A percentile compares a stretch with the other conserved stretches of the same genome.
These are phyloP conservation scores for Hipposideros armiger DNA, from an alignment of 2,113 vertebrate genomes.

Conservation along the genomic window DNA sequence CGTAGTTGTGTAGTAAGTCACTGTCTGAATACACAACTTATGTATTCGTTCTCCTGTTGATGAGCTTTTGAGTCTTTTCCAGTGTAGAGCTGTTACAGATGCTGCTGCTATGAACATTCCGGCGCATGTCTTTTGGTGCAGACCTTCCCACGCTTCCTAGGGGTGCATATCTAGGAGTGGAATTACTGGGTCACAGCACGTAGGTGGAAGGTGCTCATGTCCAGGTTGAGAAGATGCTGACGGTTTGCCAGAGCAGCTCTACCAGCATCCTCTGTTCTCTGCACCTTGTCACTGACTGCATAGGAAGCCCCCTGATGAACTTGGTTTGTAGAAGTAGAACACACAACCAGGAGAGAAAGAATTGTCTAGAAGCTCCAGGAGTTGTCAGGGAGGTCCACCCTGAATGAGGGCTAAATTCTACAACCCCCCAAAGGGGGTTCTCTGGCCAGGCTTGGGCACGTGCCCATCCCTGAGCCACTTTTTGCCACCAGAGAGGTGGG, in stretches of 20 bases:
- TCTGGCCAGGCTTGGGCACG: not conserved
- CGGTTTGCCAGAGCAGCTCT: not conserved
- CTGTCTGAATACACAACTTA: not conserved
- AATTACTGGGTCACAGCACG: rapidly evolving
- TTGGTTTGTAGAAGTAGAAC: not conserved
- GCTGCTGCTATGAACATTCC: not conserved
- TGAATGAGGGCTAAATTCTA: not conserved
- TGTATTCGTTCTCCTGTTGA: not conserved
- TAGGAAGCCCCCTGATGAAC: not conserved
- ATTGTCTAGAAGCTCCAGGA: not conserved
- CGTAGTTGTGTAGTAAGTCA: not conserved
- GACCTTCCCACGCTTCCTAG: not conserved
- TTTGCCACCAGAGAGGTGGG: not conserved
- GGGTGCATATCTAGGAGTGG: not conserved
- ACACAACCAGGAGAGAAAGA: not conserved
- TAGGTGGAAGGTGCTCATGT: too few species aligned
- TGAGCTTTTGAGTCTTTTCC: not conserved
- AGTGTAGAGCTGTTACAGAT: not conserved
- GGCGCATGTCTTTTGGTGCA: not conserved
- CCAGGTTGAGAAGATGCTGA: not conserved
- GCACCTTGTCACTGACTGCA: not conserved
- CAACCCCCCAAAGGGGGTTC: not conserved
- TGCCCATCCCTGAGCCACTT: not conserved
- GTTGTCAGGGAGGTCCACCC: not conserved
- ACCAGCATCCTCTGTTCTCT: not conserved